These are phyloP conservation scores for Anguilla anguilla DNA, from an alignment of 2,797 vertebrate species.

Conservation along the genomic window DNA sequence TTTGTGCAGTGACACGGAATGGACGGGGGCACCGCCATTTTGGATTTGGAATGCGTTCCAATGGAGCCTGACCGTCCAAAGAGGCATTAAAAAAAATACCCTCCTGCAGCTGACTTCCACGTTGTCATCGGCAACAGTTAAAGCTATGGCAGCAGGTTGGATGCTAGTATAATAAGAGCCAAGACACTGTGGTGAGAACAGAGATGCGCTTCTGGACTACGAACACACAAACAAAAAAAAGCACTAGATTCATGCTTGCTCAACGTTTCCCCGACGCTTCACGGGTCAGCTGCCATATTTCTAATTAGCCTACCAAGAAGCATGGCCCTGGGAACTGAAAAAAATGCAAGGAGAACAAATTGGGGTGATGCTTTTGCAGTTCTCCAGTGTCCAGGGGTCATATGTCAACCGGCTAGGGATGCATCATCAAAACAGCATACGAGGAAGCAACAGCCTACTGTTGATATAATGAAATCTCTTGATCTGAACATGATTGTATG, in stretches of 20 bases:
- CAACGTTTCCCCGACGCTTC: not conserved
- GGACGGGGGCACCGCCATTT: not conserved
- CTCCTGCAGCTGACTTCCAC: not conserved
- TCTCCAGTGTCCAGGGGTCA: slow-evolving; percentile 3
- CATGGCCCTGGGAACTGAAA: not conserved
- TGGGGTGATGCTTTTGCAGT: not conserved
- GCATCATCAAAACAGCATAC: not conserved
- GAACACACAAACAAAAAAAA: not conserved
- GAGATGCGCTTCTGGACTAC: not conserved
- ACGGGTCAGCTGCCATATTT: slow-evolving; percentile 29
- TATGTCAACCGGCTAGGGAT: not conserved
- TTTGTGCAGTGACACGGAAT: not conserved
- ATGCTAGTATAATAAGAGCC: slow-evolving; percentile 11
- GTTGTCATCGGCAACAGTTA: not conserved
- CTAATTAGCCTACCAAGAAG: slow-evolving; percentile 35
- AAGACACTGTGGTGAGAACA: not conserved
- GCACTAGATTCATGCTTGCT: not conserved
- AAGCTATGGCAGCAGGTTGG: not conserved
- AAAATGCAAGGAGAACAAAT: slow-evolving; percentile 22
- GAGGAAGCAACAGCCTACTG: not conserved
- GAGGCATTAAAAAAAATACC: not conserved
- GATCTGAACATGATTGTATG: slow-evolving; percentile 6
- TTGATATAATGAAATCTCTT: slow-evolving; percentile 1
- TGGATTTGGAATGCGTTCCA: not conserved
- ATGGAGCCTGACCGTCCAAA: not conserved